These are phyloP conservation scores for Coenonympha glycerion DNA, from an alignment of 2,888 invertebrate genomes.

Conservation along the genomic window DNA sequence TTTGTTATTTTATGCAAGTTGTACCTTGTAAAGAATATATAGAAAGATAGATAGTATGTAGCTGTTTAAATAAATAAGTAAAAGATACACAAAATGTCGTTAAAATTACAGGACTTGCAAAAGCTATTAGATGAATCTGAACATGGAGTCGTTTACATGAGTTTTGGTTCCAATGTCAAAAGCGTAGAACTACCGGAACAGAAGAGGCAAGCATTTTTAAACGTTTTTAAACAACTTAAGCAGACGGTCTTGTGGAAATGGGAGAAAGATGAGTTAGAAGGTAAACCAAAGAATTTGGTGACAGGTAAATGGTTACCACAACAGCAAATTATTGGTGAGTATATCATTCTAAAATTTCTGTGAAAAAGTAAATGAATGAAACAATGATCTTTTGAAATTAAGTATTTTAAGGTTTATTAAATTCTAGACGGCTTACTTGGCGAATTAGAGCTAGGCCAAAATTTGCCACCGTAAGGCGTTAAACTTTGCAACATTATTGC, in stretches of 20 bases:
- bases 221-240: slow-evolving; percentile 75
- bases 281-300: slow-evolving; percentile 74
- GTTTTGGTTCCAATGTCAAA: slow-evolving; percentile 77
- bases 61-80: too few relatives aligned
- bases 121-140: slow-evolving; percentile 66
- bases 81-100: too few relatives aligned
- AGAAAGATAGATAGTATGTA: too few relatives aligned
- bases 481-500: too few relatives aligned
- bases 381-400: too few relatives aligned
- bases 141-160: slow-evolving; percentile 75
- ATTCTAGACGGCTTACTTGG: too few relatives aligned
- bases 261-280: slow-evolving; percentile 75
- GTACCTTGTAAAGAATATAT: too few relatives aligned
- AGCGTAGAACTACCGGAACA: slow-evolving; percentile 69
- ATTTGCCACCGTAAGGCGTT: too few relatives aligned
- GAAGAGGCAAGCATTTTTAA: slow-evolving; percentile 68
- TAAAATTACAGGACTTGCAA: slow-evolving; percentile 68
- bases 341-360: background rate
- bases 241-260: slow-evolving; percentile 83
- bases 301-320: slow-evolving; percentile 82
- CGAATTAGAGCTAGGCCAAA: too few relatives aligned
- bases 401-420: too few relatives aligned
- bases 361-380: too few relatives aligned
- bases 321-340: slow-evolving; percentile 76
- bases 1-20: too few relatives aligned